Evolutionary conservation across 2,888 invertebrate species (phyloP).

Genomic region (Folsomia manolachei): DNA sequence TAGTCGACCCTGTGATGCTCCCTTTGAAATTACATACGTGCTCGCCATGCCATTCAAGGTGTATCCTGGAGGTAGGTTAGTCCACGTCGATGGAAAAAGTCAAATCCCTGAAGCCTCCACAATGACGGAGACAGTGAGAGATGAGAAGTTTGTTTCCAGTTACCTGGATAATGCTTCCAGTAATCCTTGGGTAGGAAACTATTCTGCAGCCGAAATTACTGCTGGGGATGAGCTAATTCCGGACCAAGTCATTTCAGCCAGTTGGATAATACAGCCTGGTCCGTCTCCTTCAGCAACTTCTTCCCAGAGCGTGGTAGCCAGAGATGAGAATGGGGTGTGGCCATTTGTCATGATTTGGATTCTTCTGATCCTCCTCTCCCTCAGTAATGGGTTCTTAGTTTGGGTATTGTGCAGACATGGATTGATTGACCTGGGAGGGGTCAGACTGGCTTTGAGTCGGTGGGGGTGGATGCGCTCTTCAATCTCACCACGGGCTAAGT

Average conservation of each 20-base stretch:
- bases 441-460: background rate
- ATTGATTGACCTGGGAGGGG: background rate
- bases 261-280: background rate
- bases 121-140: too few relatives aligned
- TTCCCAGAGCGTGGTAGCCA: too few relatives aligned
- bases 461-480: background rate
- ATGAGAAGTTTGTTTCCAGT: background rate
- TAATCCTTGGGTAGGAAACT: too few relatives aligned
- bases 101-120: background rate
- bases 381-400: background rate
- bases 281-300: background rate
- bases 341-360: slow-evolving; percentile 8
- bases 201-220: too few relatives aligned
- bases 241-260: background rate
- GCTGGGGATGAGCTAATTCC: background rate
- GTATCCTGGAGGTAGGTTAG: background rate
- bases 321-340: too few relatives aligned
- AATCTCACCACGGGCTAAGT: background rate
- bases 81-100: background rate
- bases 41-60: background rate
- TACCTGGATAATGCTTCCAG: background rate
- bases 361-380: background rate
- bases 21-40: background rate
- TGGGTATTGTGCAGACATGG: background rate
- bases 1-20: slow-evolving; percentile 26